These are phyloP conservation scores for Drosophila emarginata DNA, from an alignment of 2,888 invertebrate species.

Conservation along the genomic window DNA sequence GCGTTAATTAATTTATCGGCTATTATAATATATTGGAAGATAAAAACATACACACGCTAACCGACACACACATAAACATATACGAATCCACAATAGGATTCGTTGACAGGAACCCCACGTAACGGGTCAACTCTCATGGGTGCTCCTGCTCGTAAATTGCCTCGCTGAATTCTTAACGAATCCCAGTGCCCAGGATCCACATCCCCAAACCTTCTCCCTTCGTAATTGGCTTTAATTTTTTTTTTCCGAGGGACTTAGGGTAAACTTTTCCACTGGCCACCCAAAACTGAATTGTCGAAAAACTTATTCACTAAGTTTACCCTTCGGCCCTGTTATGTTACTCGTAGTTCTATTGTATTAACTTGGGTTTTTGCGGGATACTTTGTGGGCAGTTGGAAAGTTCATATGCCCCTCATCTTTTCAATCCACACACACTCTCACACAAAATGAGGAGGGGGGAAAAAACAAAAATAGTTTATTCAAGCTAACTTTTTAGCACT, in stretches of 20 bases:
- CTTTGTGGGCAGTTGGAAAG: slow-evolving; percentile 8
- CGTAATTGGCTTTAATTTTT: slow-evolving; percentile 55
- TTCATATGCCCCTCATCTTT: slow-evolving; percentile 22
- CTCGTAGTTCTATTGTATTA: slow-evolving; percentile 39
- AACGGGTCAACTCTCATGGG: slow-evolving; percentile 32
- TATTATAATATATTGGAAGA: slow-evolving; percentile 45
- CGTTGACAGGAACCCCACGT: slow-evolving; percentile 20
- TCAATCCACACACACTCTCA: background rate
- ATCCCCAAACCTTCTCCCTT: slow-evolving; percentile 18
- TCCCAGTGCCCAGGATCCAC: background rate
- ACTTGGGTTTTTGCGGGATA: slow-evolving; percentile 12
- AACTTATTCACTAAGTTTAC: slow-evolving; percentile 38
- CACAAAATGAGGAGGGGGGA: background rate
- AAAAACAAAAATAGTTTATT: slow-evolving; percentile 7
- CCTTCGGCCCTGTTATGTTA: slow-evolving; percentile 30
- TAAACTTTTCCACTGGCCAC: slow-evolving; percentile 30
- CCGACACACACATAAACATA: background rate
- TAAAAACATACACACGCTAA: slow-evolving; percentile 15
- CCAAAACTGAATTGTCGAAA: slow-evolving; percentile 33
- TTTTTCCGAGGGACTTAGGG: background rate
- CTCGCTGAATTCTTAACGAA: slow-evolving; percentile 23
- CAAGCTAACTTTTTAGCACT: slow-evolving; percentile 12
- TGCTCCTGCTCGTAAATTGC: slow-evolving; percentile 29
- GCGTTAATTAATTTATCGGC: slow-evolving; percentile 72
- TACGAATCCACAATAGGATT: background rate